Conservation (phyloP, 1,140 invertebrate genomes). For the Leptonema lineaticorne region DNA sequence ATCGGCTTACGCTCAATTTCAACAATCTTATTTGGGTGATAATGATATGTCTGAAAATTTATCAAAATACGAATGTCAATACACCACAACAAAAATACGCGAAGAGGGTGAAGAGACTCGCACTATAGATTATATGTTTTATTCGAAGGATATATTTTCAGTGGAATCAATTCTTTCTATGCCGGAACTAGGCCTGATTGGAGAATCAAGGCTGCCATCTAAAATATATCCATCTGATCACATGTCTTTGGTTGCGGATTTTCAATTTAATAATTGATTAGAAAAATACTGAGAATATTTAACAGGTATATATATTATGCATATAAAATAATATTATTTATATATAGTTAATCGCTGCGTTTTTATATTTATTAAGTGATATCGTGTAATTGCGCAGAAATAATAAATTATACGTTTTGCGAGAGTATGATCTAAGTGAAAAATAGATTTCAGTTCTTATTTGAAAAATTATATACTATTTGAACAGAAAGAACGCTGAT, state of each 20-base stretch:
- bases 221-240: conserved; percentile 77
- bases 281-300: too few relatives aligned
- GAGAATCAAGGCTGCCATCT: conserved; percentile 67
- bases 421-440: too few relatives aligned
- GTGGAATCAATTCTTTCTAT: conserved; percentile 65
- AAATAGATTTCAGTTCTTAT: too few relatives aligned
- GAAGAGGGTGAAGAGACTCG: conserved; percentile 71
- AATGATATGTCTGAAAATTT: conserved; percentile 58
- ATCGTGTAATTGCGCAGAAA: too few relatives aligned
- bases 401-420: too few relatives aligned
- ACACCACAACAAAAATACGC: conserved; percentile 79
- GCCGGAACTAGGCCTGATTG: conserved; percentile 68
- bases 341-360: too few relatives aligned
- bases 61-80: conserved; percentile 48
- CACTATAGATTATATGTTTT: conserved; percentile 81
- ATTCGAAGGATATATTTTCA: conserved; percentile 59
- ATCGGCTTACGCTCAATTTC: conserved; percentile 33
- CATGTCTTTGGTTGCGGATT: conserved; percentile 74
- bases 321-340: too few relatives aligned
- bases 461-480: too few relatives aligned
- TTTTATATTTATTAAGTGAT: too few relatives aligned
- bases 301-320: too few relatives aligned
- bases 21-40: conserved; percentile 24
- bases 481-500: too few relatives aligned
- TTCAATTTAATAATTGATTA: too few relatives aligned